Evolutionary conservation across 2,797 vertebrate species (phyloP).

Genomic region (Anguilla megastoma): DNA sequence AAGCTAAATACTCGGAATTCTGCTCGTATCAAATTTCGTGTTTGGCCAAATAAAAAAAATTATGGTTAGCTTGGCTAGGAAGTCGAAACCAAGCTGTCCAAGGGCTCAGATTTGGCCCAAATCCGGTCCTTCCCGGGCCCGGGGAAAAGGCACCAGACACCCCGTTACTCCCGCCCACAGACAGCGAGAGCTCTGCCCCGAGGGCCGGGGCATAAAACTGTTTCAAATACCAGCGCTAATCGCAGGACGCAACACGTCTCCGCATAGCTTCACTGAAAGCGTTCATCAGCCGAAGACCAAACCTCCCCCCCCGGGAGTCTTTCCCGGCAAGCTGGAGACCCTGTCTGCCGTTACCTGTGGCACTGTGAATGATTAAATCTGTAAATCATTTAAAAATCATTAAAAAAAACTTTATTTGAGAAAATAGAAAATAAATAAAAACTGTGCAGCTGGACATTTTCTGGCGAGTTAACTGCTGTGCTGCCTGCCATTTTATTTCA

Average conservation of each 20-base stretch:
- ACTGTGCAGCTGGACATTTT: not conserved
- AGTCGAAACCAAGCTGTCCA: not conserved
- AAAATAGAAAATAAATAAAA: not conserved
- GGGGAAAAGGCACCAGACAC: not conserved
- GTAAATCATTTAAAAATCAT: not conserved
- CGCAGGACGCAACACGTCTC: slow-evolving; percentile 59
- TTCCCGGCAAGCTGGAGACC: not conserved
- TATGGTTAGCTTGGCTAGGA: not conserved
- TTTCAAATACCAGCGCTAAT: slow-evolving; percentile 46
- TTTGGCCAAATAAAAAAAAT: not conserved
- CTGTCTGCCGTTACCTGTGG: not conserved
- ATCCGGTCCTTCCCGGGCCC: not conserved
- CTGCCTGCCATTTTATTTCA: not conserved
- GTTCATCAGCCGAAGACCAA: not conserved
- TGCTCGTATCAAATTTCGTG: not conserved
- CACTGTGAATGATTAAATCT: slow-evolving; percentile 2
- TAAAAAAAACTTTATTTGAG: not conserved
- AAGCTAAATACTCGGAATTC: not conserved
- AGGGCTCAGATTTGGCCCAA: not conserved
- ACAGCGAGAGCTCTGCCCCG: slow-evolving; percentile 13
- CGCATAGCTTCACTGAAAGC: slow-evolving; percentile 6
- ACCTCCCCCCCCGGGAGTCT: no score
- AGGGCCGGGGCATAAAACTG: slow-evolving; percentile 16
- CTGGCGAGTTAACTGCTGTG: not conserved
- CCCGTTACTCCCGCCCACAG: slow-evolving; percentile 23